Evolutionary conservation across 2,888 invertebrate genomes (phyloP).

Genomic region (Megastigmus dorsalis): DNA sequence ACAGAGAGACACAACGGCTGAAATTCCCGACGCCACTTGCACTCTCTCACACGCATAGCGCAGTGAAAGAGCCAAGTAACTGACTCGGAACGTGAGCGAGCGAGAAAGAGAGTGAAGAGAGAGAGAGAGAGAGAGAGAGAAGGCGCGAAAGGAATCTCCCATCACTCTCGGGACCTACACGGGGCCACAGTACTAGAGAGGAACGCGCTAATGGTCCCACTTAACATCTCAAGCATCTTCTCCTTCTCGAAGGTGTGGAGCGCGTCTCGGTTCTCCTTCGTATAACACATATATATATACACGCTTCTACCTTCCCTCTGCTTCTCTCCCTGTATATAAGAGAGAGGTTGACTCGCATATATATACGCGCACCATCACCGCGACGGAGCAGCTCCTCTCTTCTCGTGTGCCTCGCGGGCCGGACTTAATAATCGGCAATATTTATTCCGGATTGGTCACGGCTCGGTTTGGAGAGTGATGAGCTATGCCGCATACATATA

Average conservation of each 20-base stretch:
- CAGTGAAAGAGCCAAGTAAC: not conserved
- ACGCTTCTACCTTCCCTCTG: conserved; percentile 2
- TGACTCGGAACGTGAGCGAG: not conserved
- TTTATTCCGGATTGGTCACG: conserved; percentile 73
- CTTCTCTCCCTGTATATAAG: conserved; percentile 29
- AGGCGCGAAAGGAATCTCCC: conserved; percentile 64
- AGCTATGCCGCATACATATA: too few species aligned
- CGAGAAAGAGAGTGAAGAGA: not conserved
- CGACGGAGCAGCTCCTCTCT: not conserved
- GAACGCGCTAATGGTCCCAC: conserved; percentile 71
- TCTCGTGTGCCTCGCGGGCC: conserved; percentile 45
- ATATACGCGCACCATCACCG: conserved; percentile 57
- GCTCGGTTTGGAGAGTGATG: conserved; percentile 70
- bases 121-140: conserved; percentile 4
- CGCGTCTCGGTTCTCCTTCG: conserved; percentile 28
- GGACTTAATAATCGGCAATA: conserved; percentile 73
- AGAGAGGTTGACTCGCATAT: conserved; percentile 39
- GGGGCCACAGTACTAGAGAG: conserved; percentile 4
- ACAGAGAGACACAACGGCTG: not conserved
- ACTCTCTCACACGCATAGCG: not conserved
- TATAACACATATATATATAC: too few species aligned
- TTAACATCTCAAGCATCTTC: conserved; percentile 72
- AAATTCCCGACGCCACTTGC: conserved; percentile 30
- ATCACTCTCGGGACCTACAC: conserved; percentile 47
- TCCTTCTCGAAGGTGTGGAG: conserved; percentile 35